phyloP scores from a whole-genome alignment of 2,888 invertebrate genomes.

The Meiosimyza platycephala region DNA sequence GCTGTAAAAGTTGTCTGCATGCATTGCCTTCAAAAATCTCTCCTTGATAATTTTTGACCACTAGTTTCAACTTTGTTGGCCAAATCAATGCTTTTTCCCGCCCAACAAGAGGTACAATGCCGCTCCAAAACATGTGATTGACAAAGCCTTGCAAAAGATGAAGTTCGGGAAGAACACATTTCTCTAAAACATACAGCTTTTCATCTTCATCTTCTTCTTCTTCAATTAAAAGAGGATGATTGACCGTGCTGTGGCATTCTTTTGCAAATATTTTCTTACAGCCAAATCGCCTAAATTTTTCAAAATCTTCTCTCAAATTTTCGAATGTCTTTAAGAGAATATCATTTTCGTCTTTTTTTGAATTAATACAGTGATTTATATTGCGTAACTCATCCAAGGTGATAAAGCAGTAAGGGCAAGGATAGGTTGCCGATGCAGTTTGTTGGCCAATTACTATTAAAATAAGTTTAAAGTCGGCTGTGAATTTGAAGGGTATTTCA shows the following conservation, averaged over 20 bases:
- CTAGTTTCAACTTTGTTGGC: conserved; percentile 22
- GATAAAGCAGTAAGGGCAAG: conserved; percentile 13
- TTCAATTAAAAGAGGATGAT: background rate
- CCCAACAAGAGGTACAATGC: background rate
- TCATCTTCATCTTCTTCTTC: conserved; percentile 35
- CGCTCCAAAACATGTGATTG: conserved; percentile 32
- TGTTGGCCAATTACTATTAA: too few relatives aligned
- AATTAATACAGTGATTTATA: background rate
- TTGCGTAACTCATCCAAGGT: conserved; percentile 8
- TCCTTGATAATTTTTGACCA: too few relatives aligned
- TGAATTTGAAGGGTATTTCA: too few relatives aligned
- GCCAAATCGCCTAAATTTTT: background rate
- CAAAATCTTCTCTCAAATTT: background rate
- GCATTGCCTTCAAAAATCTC: too few relatives aligned
- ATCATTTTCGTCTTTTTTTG: background rate
- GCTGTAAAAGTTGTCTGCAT: too few relatives aligned
- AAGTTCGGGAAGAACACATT: conserved; percentile 28
- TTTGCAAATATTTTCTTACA: background rate
- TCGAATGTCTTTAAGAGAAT: too few relatives aligned
- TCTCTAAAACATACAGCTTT: conserved; percentile 26
- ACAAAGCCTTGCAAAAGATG: conserved; percentile 31
- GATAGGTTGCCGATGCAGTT: conserved; percentile 5
- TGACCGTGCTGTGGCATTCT: background rate
- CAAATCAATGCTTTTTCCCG: background rate
- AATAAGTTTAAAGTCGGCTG: too few relatives aligned